These are phyloP conservation scores for Larimichthys polyactis DNA, from an alignment of 2,113 vertebrate genomes.

Conservation along the genomic window DNA sequence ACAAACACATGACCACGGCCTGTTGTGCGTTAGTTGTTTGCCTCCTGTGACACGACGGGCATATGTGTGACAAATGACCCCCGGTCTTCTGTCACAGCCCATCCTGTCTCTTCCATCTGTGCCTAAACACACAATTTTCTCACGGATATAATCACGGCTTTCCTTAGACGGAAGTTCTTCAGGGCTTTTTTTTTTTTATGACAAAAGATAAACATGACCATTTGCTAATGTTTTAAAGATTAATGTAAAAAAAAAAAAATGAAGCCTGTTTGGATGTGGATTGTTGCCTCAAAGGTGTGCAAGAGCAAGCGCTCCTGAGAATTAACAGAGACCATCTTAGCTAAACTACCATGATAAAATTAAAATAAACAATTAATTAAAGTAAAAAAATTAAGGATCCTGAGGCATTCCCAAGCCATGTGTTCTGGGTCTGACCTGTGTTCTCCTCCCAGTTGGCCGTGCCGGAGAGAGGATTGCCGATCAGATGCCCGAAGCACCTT, in stretches of 20 bases:
- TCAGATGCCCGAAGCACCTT: slow-evolving; percentile 5
- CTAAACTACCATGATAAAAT: neutral
- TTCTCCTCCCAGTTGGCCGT: neutral
- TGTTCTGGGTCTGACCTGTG: neutral
- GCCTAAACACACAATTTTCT: neutral
- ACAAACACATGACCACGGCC: slow-evolving; percentile 52
- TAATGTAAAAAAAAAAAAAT: neutral
- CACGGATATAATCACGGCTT: neutral
- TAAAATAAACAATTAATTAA: neutral
- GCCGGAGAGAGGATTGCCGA: neutral
- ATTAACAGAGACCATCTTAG: neutral
- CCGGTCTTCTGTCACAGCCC: slow-evolving; percentile 17
- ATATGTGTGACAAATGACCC: slow-evolving; percentile 77
- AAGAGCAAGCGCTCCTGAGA: neutral
- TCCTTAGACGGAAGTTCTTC: neutral
- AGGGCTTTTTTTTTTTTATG: slow-evolving; percentile 10
- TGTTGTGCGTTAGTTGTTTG: slow-evolving; percentile 39
- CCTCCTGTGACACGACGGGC: slow-evolving; percentile 41
- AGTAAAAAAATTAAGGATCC: neutral
- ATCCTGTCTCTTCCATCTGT: neutral
- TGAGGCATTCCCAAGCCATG: neutral
- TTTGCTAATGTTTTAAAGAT: slow-evolving; percentile 46
- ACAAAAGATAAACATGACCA: slow-evolving; percentile 11
- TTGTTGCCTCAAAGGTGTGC: slow-evolving; percentile 12
- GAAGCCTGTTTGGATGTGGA: neutral